Percentiles rank a stretch among this genome's conserved stretches.
Evolutionary conservation across 2,888 invertebrate genomes (phyloP).

Genomic region (Periphyllus acericola): DNA sequence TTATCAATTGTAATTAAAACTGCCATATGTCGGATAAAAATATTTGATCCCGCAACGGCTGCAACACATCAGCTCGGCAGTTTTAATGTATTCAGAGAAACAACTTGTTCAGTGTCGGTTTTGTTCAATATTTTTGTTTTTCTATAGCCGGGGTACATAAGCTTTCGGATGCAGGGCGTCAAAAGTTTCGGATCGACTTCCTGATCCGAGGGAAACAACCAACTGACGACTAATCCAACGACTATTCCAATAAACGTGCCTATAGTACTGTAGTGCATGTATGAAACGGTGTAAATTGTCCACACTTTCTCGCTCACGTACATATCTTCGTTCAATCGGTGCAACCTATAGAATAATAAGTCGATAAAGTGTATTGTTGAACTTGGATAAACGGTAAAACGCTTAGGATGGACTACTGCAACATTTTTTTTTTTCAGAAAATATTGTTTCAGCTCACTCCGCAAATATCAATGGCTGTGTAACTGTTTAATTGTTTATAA

Average conservation of each 20-base stretch:
- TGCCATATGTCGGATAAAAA: too few relatives aligned
- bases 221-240: slow-evolving; percentile 77
- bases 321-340: slow-evolving; percentile 44
- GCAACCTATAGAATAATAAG: slow-evolving; percentile 23
- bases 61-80: too few relatives aligned
- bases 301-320: slow-evolving; percentile 52
- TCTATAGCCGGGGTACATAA: slow-evolving; percentile 65
- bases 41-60: too few relatives aligned
- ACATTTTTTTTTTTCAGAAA: too few relatives aligned
- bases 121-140: neutral
- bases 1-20: too few relatives aligned
- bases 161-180: slow-evolving; percentile 71
- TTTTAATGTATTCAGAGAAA: too few relatives aligned
- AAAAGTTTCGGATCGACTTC: slow-evolving; percentile 73
- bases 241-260: slow-evolving; percentile 75
- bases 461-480: too few relatives aligned
- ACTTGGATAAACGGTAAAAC: neutral
- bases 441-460: too few relatives aligned
- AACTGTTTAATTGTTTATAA: neutral
- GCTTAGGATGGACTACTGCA: neutral
- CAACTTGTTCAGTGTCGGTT: neutral
- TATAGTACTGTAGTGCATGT: slow-evolving; percentile 80
- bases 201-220: slow-evolving; percentile 71
- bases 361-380: neutral
- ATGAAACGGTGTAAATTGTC: slow-evolving; percentile 77